Base-by-base conservation (phyloP, 2,113 vertebrate species). In the Percopsis transmontana region DNA sequence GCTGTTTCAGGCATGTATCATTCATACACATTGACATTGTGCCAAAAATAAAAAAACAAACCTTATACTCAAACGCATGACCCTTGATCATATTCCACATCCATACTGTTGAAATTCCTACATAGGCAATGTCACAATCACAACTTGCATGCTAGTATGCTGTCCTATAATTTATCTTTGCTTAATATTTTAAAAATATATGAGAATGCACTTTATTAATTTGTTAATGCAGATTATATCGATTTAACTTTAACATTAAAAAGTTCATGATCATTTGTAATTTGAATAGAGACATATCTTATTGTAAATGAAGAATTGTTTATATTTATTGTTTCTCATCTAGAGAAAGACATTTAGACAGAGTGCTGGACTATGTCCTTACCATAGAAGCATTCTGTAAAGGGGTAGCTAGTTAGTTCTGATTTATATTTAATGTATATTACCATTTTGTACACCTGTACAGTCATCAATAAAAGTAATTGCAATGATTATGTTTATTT, bases 371-470 rank as follows among this genome's bases (percentile, higher is more conserved):
- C 18, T 59, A 13, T 55, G 19, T 23, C 2, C 12, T 16, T 16
- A 38, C 52, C 1, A 20, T 19, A 10, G 39, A 51, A 45, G 23
- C 21, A 18, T 18, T 21, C 33, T 61, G 45, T 5, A 42, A 18
- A 53, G 53, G 21, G 9, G 16, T 42, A 52, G 18, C 8, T 20
- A 54, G 16, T 52, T 50, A 54, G 6, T 13, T 45, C 54, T 39
- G 74, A 85, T 83, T 76, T 84, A 76, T 77, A 74, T 19, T 67
- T 74, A 27, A 45, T 90, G 82, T 87, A 86, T 82, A 87, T 76
- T 82, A 77, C 69, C 58, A 86, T 86, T 90, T 91, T 91, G 89
- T 93, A 92, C 84, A 91, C 80, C 21, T 90, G 85, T 87, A 89
- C 90, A 87, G 74, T 68, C 70, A 87, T 82, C 68, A 77, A 88